Evolutionary conservation across 2,888 invertebrate species (phyloP).

Genomic region (Aphodius sticticus): DNA sequence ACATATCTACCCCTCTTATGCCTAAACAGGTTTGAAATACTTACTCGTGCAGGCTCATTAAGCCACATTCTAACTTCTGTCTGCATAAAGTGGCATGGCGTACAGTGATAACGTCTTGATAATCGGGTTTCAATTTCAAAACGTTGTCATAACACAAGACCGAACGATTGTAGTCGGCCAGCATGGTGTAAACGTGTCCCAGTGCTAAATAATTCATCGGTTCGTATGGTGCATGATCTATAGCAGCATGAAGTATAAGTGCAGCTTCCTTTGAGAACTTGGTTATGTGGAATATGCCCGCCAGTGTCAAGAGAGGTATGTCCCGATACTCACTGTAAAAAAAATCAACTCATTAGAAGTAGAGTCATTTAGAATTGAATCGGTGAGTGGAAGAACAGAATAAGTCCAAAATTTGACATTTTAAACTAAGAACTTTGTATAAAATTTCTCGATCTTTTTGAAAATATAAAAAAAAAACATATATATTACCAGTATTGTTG

Average conservation of each 20-base stretch:
- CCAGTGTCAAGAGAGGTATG: constrained; percentile 76
- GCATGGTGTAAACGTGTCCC: constrained; percentile 76
- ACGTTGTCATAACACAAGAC: constrained; percentile 72
- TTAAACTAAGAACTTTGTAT: too few species aligned
- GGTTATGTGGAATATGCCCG: constrained; percentile 73
- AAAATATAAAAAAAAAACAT: too few species aligned
- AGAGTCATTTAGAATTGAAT: too few species aligned
- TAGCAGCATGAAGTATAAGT: constrained; percentile 74
- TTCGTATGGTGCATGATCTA: constrained; percentile 72
- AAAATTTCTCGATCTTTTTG: too few species aligned
- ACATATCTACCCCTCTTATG: background rate
- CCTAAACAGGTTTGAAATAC: constrained; percentile 47
- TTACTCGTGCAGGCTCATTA: constrained; percentile 73
- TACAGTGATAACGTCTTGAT: constrained; percentile 68
- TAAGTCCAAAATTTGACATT: too few species aligned
- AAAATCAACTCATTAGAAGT: background rate
- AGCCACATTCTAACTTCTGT: constrained; percentile 67
- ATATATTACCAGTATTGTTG: too few species aligned
- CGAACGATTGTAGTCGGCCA: constrained; percentile 76
- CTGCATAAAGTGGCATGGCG: constrained; percentile 75
- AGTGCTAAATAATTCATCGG: constrained; percentile 72
- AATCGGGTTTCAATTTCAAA: constrained; percentile 69
- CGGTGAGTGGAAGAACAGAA: too few species aligned
- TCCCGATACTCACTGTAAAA: constrained; percentile 73
- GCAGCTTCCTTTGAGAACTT: constrained; percentile 75